Conservation (phyloP, 2,888 invertebrate species). For the Ennomos fuscantarius region DNA sequence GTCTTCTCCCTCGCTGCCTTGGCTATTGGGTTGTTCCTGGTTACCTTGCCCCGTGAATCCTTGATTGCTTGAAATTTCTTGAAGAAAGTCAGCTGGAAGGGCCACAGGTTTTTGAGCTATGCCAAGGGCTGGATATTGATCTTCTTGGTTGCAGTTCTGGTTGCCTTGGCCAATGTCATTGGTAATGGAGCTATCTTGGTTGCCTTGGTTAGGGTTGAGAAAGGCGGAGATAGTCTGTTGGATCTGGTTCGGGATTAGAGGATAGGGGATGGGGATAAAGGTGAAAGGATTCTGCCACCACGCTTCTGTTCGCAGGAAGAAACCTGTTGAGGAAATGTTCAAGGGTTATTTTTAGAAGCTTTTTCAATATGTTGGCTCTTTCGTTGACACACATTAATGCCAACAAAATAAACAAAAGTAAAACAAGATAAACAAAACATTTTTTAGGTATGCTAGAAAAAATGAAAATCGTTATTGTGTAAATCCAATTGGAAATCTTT, state of each 20-base stretch:
- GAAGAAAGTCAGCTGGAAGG: conserved; percentile 31
- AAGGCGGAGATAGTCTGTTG: conserved; percentile 27
- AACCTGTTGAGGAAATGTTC: conserved; percentile 20
- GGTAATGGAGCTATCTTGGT: conserved; percentile 19
- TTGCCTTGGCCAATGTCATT: conserved; percentile 19
- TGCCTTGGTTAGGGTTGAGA: conserved; percentile 14
- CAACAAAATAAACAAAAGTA: too few relatives aligned
- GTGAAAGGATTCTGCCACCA: conserved; percentile 18
- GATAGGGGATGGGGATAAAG: background rate
- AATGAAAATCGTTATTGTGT: too few relatives aligned
- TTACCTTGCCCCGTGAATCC: conserved; percentile 3
- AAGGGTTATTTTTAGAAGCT: too few relatives aligned
- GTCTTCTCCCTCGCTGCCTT: conserved; percentile 3
- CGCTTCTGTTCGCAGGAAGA: conserved; percentile 24
- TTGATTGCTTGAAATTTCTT: conserved; percentile 29
- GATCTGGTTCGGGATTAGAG: conserved; percentile 24
- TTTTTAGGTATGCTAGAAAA: too few relatives aligned
- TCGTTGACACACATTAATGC: too few relatives aligned
- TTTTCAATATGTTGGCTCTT: too few relatives aligned
- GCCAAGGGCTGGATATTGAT: conserved; percentile 14
- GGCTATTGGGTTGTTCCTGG: conserved; percentile 4
- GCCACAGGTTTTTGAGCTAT: conserved; percentile 26
- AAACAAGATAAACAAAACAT: too few relatives aligned
- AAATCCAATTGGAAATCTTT: too few relatives aligned
- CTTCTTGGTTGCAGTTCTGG: conserved; percentile 4